Evolutionary conservation across 1,140 invertebrate species (phyloP), one percentile per base, ranked within the genome.

Genomic region (Brachionus manjavacas): DNA sequence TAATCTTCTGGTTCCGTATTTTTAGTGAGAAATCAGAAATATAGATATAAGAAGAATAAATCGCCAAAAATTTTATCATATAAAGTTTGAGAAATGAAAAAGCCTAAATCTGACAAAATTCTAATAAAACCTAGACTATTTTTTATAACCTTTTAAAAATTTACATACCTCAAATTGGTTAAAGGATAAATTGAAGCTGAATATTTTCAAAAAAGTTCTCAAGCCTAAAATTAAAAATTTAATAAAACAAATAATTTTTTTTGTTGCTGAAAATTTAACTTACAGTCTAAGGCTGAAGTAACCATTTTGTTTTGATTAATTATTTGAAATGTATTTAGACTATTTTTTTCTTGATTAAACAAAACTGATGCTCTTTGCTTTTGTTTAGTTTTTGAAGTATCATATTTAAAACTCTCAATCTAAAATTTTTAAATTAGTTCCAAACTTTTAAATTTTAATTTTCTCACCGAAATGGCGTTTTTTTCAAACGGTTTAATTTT

Each of bases 181-280:
- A 28, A 31, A 76, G 4, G 72, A 76, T 49, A 76, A 28, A 76
- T 76, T 76, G 23, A 52, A 76, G 41, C 72, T 76, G 49, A 76
- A 76, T 43, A 14, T 12, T 49, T 28, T 76, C 46, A 76, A 14
- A 49, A 14, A 49, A 28, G 41, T 76, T 49, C 25, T 76, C 7
- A 76, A 20, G 14, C 72, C 72, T 76, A 41, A 43, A 74, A n/a
- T 43, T 41, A 25, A 25, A 66, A 66, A 11, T 23, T 23, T 9
- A 66, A 3, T 28, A 23, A 23, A 70, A 28, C 16, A 31, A 31
- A 23, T n/a, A n/a, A 23, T 25, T 1, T 8, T 4, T 20, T 60
- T 35, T 74, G 7, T 74, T 74, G 11, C 16, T 70, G 8, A 35
- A 70, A 70, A 46, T n/a, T 14, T 46, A 23, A 23, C 9, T 74